Percentiles rank a stretch among this genome's conserved stretches.
Evolutionary conservation across 2,113 vertebrate genomes (phyloP).

Genomic region (Tachuris rubrigastra): DNA sequence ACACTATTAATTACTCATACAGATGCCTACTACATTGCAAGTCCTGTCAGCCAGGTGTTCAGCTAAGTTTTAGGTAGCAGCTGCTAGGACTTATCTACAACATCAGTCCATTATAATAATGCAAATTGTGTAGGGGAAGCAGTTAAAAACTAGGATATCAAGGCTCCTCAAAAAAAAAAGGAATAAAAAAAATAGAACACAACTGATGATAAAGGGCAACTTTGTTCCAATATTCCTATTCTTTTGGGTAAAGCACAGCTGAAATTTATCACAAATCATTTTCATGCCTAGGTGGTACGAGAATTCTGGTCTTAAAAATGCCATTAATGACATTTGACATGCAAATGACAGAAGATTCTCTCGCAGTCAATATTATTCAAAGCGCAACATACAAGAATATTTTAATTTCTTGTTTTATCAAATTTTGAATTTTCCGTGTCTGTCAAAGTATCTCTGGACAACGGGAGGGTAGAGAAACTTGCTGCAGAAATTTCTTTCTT

Average conservation of each 20-base stretch:
- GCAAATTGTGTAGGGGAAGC: neutral
- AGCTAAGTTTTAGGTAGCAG: neutral
- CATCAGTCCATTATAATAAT: neutral
- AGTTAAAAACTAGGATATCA: neutral
- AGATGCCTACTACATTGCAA: neutral
- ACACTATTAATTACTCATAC: neutral
- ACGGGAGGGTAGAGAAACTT: neutral
- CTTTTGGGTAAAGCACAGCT: constrained; percentile 6
- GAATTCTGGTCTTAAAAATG: neutral
- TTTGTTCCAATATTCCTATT: constrained; percentile 6
- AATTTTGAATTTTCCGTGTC: neutral
- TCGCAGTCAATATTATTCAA: neutral
- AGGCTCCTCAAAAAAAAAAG: neutral
- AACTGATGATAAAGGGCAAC: neutral
- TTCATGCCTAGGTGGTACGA: neutral
- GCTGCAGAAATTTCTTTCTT: neutral
- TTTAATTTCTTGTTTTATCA: neutral
- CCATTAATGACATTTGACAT: too few relatives aligned
- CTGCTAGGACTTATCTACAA: neutral
- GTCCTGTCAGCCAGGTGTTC: neutral
- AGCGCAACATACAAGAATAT: neutral
- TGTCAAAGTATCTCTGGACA: neutral
- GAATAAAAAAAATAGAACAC: constrained; percentile 19
- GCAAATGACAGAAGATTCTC: neutral
- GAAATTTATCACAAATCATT: constrained; percentile 19